Conservation (phyloP, 1,140 invertebrate species). For the Argopecten irradians region DNA sequence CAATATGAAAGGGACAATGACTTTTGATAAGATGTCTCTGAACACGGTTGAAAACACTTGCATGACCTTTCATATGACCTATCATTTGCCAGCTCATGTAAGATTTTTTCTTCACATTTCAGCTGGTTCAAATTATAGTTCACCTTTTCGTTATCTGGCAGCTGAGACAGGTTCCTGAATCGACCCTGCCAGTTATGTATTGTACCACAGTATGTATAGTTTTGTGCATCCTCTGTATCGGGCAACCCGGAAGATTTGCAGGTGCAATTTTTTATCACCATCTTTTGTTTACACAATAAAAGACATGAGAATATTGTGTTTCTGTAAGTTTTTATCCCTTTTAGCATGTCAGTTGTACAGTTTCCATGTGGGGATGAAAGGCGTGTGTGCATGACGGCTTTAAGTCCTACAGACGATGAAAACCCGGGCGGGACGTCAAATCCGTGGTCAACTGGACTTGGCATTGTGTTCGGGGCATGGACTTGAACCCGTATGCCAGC, state of each 20-base stretch:
- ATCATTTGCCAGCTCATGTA: constrained; percentile 65
- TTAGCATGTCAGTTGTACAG: constrained; percentile 62
- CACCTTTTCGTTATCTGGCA: neutral
- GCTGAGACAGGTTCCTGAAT: neutral
- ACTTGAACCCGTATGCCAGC: constrained; percentile 76
- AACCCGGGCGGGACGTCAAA: constrained; percentile 74
- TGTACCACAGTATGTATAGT: constrained; percentile 67
- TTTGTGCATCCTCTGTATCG: constrained; percentile 40
- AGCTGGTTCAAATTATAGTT: constrained; percentile 47
- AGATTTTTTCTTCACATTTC: constrained; percentile 64
- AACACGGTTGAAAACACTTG: constrained; percentile 70
- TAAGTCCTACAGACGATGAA: constrained; percentile 71
- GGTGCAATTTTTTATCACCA: constrained; percentile 63
- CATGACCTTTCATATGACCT: constrained; percentile 66
- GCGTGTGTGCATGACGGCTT: constrained; percentile 65
- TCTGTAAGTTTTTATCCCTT: constrained; percentile 56
- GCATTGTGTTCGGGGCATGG: constrained; percentile 76
- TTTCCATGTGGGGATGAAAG: constrained; percentile 70
- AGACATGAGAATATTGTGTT: constrained; percentile 72
- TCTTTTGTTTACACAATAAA: constrained; percentile 69
- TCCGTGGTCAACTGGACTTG: constrained; percentile 75
- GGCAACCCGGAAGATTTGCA: constrained; percentile 69
- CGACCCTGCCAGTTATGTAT: constrained; percentile 63
- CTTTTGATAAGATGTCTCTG: constrained; percentile 71
- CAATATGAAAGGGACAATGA: constrained; percentile 73